A percentile compares a stretch with the other conserved stretches of the same genome.
Evolutionary conservation across 1,140 invertebrate species (phyloP).

Genomic region (Zaprionus gabonicus): DNA sequence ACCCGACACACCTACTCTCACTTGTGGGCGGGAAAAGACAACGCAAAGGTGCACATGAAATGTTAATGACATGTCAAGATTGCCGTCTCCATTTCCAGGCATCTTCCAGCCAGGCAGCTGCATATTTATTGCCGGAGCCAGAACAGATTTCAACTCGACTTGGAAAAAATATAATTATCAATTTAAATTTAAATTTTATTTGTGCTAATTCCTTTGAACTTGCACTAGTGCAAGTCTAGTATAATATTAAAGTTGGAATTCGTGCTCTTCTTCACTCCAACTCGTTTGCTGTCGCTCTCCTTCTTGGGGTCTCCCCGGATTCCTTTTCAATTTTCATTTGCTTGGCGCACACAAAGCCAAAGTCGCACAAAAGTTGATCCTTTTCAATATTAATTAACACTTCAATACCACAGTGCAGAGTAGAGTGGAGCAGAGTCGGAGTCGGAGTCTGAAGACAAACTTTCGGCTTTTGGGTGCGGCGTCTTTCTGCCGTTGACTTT

Average conservation of each 20-base stretch:
- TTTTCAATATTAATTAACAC: conserved; percentile 84
- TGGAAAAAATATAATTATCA: background rate
- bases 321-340: conserved; percentile 66
- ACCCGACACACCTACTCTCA: background rate
- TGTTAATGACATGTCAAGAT: conserved; percentile 82
- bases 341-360: conserved; percentile 50
- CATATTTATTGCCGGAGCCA: conserved; percentile 61
- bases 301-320: conserved; percentile 31
- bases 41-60: conserved; percentile 80
- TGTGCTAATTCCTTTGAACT: background rate
- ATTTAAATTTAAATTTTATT: conserved; percentile 4
- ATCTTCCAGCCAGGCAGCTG: conserved; percentile 10
- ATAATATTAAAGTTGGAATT: conserved; percentile 3
- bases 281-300: background rate
- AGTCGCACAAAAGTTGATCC: conserved; percentile 80
- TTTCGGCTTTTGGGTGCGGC: conserved; percentile 42
- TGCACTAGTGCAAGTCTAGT: background rate
- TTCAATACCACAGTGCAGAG: conserved; percentile 75
- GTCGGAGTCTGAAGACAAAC: conserved; percentile 60
- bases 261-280: conserved; percentile 10
- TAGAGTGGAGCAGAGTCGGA: conserved; percentile 25
- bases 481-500: conserved; percentile 65
- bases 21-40: conserved; percentile 46
- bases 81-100: conserved; percentile 48
- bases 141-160: conserved; percentile 1